A percentile compares a stretch with the other conserved stretches of the same genome.
Evolutionary conservation across 35 echinoderm and acorn worm species (phyloP).

Genomic region (Stichopus chloronotus): DNA sequence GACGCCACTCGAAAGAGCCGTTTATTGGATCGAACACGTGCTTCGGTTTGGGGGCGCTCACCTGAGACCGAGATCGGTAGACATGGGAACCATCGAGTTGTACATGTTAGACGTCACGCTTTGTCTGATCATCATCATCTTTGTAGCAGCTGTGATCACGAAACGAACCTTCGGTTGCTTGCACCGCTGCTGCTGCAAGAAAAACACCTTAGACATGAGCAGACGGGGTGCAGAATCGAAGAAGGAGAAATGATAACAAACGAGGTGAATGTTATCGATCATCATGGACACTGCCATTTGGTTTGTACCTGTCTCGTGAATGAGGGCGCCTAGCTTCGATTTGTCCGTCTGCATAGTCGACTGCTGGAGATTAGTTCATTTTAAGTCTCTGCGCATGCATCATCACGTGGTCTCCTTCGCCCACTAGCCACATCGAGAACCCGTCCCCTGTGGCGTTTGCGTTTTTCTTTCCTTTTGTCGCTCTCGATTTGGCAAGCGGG

Average conservation of each 20-base stretch:
- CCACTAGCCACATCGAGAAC: too few species aligned
- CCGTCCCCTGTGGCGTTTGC: too few species aligned
- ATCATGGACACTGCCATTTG: too few species aligned
- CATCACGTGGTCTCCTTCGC: too few species aligned
- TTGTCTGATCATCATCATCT: neutral
- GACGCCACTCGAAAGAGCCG: slow-evolving; percentile 36
- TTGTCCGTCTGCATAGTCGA: too few species aligned
- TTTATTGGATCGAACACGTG: slow-evolving; percentile 66
- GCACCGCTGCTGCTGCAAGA: neutral
- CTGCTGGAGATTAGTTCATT: too few species aligned
- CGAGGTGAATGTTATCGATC: neutral
- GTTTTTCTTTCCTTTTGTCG: too few species aligned
- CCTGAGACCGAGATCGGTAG: slow-evolving; percentile 27
- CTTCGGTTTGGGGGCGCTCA: slow-evolving; percentile 24
- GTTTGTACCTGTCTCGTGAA: too few species aligned
- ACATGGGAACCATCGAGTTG: slow-evolving; percentile 33
- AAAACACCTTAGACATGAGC: neutral
- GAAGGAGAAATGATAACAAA: neutral
- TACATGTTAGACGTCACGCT: slow-evolving; percentile 51
- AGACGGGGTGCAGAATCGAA: neutral
- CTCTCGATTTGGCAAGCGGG: too few species aligned
- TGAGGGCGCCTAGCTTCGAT: too few species aligned
- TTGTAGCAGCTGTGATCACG: neutral
- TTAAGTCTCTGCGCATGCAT: too few species aligned
- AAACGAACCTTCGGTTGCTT: neutral